Evolutionary conservation across 2,797 vertebrate genomes (phyloP).

Genomic region (Mastacembelus armatus): DNA sequence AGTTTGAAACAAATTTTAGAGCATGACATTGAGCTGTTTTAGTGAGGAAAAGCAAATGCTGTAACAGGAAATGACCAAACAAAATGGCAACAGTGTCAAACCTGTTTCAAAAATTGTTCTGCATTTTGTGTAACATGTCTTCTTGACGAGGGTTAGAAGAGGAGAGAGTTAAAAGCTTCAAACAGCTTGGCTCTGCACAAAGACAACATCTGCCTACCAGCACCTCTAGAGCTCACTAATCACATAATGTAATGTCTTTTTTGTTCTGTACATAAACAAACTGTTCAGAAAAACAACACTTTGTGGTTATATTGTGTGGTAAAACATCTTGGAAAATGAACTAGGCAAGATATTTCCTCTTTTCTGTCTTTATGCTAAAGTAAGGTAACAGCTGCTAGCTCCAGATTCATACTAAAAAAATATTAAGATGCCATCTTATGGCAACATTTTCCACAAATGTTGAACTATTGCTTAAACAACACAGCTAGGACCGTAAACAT

Average conservation of each 20-base stretch:
- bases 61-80: not conserved
- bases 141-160: not conserved
- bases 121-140: not conserved
- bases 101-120: not conserved
- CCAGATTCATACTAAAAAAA: not conserved
- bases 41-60: conserved; percentile 30
- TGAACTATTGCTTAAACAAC: not conserved
- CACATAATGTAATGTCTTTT: not conserved
- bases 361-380: not conserved
- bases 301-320: not conserved
- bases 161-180: too few species aligned
- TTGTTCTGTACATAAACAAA: not conserved
- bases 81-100: not conserved
- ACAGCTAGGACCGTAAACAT: not conserved
- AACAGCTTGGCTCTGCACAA: too few species aligned
- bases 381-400: not conserved
- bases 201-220: too few species aligned
- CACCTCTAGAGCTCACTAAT: not conserved
- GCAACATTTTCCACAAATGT: not conserved
- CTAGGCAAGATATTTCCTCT: not conserved
- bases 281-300: not conserved
- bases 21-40: not conserved
- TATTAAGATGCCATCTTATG: not conserved
- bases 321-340: not conserved
- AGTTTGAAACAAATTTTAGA: conserved; percentile 12